Base-by-base conservation (phyloP, 2,113 vertebrate species). In the Neogobius melanostomus region DNA sequence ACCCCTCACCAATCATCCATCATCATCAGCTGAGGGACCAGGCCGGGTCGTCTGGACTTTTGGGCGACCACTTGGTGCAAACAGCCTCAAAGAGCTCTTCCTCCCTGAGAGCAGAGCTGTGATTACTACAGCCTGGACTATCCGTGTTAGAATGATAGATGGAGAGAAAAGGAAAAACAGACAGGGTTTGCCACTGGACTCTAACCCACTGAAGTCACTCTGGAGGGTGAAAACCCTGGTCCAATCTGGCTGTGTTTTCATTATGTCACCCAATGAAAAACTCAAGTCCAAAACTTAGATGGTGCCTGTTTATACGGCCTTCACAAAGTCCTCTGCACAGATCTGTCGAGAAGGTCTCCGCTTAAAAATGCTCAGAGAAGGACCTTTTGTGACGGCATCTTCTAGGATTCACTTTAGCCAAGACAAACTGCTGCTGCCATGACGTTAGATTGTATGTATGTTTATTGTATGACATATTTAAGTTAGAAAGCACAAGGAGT, bases 1-100 rank as follows among this genome's bases (percentile, higher is more conserved):
- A 88, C 82, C 48, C 42, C 69, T 74, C 73, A 64, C 73, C 74
- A 81, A 53, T 80, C 76, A 85, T 89, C 86, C 82, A 89, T 87
- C 87, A 87, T 64, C 70, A 43, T 68, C 36, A 28, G 72, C 77
- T 69, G 64, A 64, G 50, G 17, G 51, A 71, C 46, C 6, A 46
- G 68, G 72, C 11, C 54, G 16, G 59, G 61, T 47, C 62, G 69
- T n/a, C 17, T 42, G 11, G 46, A 51, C 54, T 42, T 15, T 71
- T 59, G 63, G 72, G 74, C 75, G 70, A 74, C 49, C 6, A 21
- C 70, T 80, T 16, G 51, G 73, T 76, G 74, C 65, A 6, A 4
- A 53, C 44, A 56, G 57, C 68, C 70, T 70, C 63, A 65, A 62
- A 15, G 51, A 75, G 71, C 50, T 63, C 59, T 61, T 45, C 59